Evolutionary conservation across 2,797 vertebrate species (phyloP), one percentile per base, ranked within the genome.

Genomic region (Pagetopsis macropterus): DNA sequence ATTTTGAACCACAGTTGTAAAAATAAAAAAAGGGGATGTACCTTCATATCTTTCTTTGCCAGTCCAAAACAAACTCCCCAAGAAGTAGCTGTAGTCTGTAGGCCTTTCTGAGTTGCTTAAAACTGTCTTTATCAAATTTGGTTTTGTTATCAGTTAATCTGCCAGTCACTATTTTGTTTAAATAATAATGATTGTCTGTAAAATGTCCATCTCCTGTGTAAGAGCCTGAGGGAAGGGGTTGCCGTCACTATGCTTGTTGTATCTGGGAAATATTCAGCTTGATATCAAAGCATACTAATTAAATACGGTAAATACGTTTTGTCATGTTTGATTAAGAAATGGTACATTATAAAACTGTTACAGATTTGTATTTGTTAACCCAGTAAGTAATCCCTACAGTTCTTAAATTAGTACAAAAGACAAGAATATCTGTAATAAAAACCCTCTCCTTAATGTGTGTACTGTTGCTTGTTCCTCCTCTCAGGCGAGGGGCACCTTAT

Each of bases 401-500:
- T 50, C 7, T 37, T 3, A 61, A 23, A 61, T 41, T 21, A 19
- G n/a, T 12, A 11, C 3, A 44, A 52, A 52, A 51, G 11, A 48
- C 27, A 27, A 27, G 23, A 31, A 5, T 17, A 51, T 45, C 48
- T 57, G 8, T 9, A 57, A 13, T 41, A 16, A 4, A 3, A 59
- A 40, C 8, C 19, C 1, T 6, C 9, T 11, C 65, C 48, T 37
- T 27, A 56, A 12, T 51, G 8, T 1, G 12, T n/a, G 41, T 9
- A 17, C 19, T 17, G 51, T 5, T 76, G 6, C 58, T 59, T 43
- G 3, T 44, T 48, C 16, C n/a, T 76, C 23, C 49, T 0, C 17
- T 43, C 52, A 79, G 78, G 57, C 78, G 75, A 76, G 37, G 12
- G 1, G 3, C 40, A 19, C 21, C 46, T 44, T 48, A 23, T 37